Conservation (phyloP, 2,888 invertebrate genomes). For the Palloptera scutellata region DNA sequence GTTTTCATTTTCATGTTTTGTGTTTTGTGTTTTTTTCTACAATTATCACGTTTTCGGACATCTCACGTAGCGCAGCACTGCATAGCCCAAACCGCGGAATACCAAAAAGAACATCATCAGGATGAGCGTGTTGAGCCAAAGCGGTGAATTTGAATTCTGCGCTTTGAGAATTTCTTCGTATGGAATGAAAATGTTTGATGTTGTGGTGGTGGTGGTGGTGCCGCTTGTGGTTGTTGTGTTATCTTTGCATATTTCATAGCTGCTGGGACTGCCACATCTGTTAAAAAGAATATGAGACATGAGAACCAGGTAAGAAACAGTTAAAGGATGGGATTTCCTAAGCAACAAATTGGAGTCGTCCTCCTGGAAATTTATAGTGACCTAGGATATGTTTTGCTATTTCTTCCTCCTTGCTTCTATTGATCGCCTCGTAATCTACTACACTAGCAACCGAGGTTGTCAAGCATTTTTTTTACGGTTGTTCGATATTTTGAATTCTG, state of each 20-base stretch:
- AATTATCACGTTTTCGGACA: slow-evolving; percentile 68
- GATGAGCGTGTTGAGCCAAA: slow-evolving; percentile 79
- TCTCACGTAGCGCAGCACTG: slow-evolving; percentile 75
- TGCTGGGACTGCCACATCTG: slow-evolving; percentile 75
- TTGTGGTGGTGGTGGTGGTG: slow-evolving; percentile 5
- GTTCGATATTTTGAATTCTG: too few species aligned
- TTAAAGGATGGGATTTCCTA: neutral
- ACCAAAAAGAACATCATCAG: slow-evolving; percentile 75
- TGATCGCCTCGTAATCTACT: too few species aligned
- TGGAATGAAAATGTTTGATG: slow-evolving; percentile 67
- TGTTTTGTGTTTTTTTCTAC: neutral
- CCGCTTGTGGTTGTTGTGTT: slow-evolving; percentile 52
- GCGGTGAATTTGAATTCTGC: slow-evolving; percentile 71
- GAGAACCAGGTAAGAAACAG: neutral
- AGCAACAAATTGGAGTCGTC: too few species aligned
- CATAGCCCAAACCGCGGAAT: slow-evolving; percentile 76
- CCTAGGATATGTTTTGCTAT: too few species aligned
- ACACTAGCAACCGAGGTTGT: too few species aligned
- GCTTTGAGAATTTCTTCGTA: slow-evolving; percentile 72
- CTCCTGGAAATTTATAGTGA: too few species aligned
- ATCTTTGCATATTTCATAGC: slow-evolving; percentile 72
- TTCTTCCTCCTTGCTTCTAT: too few species aligned
- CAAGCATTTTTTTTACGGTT: too few species aligned
- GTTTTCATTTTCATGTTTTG: slow-evolving; percentile 1
- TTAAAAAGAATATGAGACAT: slow-evolving; percentile 38